A percentile compares a stretch with the other conserved stretches of the same genome.
phyloP scores from a whole-genome alignment of 2,888 invertebrate genomes.

The Caenorhabditis sinica region DNA sequence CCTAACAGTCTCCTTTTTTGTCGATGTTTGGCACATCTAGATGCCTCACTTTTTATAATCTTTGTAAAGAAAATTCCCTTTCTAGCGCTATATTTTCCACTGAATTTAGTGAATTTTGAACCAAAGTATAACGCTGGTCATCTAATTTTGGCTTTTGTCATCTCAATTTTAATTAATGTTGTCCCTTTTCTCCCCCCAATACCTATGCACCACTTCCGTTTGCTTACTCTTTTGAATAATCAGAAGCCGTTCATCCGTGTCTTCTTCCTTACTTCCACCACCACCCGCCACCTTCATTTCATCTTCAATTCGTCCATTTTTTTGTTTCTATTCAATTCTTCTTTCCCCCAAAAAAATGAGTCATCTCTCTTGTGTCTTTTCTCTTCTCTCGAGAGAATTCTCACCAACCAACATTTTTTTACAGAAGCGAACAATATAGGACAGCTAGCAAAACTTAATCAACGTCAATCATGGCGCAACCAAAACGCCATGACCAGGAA shows the following conservation, averaged over 20 bases:
- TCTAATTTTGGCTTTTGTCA: not conserved
- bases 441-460: conserved; percentile 42
- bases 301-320: not conserved
- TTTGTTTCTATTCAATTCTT: conserved; percentile 5
- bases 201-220: conserved; percentile 13
- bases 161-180: conserved; percentile 7
- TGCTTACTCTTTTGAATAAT: not conserved
- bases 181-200: not conserved
- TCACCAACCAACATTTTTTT: conserved; percentile 4
- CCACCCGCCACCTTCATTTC: too few relatives aligned
- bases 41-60: too few relatives aligned
- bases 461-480: conserved; percentile 63
- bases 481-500: conserved; percentile 65
- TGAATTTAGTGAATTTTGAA: too few relatives aligned
- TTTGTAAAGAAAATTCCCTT: too few relatives aligned
- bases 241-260: conserved; percentile 53
- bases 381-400: not conserved
- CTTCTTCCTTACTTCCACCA: conserved; percentile 8
- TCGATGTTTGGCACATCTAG: too few relatives aligned
- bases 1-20: too few relatives aligned
- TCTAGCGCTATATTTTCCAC: too few relatives aligned
- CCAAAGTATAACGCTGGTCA: not conserved
- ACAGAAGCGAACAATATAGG: conserved; percentile 53
- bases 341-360: conserved; percentile 6
- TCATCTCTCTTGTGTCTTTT: not conserved